Base-by-base conservation (phyloP, 2,888 invertebrate genomes). In the Lottia scabra region DNA sequence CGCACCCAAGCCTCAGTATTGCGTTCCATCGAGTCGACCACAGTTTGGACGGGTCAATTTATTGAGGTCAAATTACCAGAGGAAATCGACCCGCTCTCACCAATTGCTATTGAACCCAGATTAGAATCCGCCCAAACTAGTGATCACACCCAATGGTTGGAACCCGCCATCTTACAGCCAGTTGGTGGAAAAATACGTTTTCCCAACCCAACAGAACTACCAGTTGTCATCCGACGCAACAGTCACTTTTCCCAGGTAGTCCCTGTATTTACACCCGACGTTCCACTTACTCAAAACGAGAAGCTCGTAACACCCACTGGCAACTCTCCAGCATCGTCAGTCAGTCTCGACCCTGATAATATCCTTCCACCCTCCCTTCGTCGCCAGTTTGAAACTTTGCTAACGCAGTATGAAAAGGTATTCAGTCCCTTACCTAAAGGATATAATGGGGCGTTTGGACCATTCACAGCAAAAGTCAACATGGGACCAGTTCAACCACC, bases 401-500 rank as follows among this genome's bases (percentile, higher is more conserved):
- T 72, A 1, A n/a, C 27, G 5, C 46, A 74, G 23, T 73, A 67
- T 38, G 77, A 76, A 46, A 27, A 70, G 15, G 70, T 75, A 2
- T 79, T 79, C 64, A 56, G 73, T 27, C 75, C 71, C 8, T 27
- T 30, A 16, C 66, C 70, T 63, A 63, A 26, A 19, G 73, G 74
- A 15, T 78, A 78, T 56, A 79, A 48, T 48, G 48, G 48, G 4
- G 48, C 48, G 19, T 48, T 48, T 13, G 48, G 48, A 12, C 48
- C 48, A n/a, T 48, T 48, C 19, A n/a, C 48, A 16, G 48, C 48
- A n/a, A 48, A 4, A 5, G 48, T 48, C 19, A 78, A 75, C 67
- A 75, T 80, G 81, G 80, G 80, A 44, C 80, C 81, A 56, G 74
- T 75, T 16, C 75, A 73, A 65, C 80, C 79, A 13, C 79, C 81